Evolutionary conservation across 2,797 vertebrate genomes (phyloP), one percentile per base, ranked within the genome.

Genomic region (Sternarchorhynchus goeldii): DNA sequence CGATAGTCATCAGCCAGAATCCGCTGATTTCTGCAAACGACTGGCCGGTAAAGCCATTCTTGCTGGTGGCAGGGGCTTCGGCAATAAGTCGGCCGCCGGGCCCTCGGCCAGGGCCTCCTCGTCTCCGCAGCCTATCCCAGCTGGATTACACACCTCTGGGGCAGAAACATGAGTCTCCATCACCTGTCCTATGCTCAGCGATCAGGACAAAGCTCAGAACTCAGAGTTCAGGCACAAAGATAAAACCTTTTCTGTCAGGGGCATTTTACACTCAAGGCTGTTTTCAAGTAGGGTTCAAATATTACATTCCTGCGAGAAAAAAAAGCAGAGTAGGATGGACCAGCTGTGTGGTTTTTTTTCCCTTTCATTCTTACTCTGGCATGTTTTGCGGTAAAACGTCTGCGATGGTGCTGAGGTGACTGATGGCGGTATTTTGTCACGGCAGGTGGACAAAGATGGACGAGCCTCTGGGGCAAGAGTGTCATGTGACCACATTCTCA

Each of bases 161-260:
- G 65, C 53, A 76, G 41, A 36, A 53, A 39, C 29, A 67, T 81
- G 79, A 81, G 53, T 81, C 79, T 76, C 56, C 0, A 25, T 76
- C 39, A 70, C 66, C 76, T 71, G 60, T 7, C 59, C 39, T 56
- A 59, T 10, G 5, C 45, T 36, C 14, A 68, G 17, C 57, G 8
- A 5, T 17, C 36, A 64, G 70, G 59, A 80, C 73, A 72, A 59
- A 59, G 57, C 58, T 32, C 36, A 50, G 32, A 14, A 69, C 7
- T 69, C 57, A 58, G 18, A 16, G 36, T 67, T 75, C 78, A 80
- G 64, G 0, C 31, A 62, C 65, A 64, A 45, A 58, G 50, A 32
- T 45, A 57, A 64, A 6, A 21, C 20, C 36, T 36, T 50, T 32
- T 20, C 45, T 34, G 20, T 34, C 21, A 71, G 68, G 53, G 53